phyloP scores from a whole-genome alignment of 2,113 vertebrate species.

The Pygathrix nemaeus region DNA sequence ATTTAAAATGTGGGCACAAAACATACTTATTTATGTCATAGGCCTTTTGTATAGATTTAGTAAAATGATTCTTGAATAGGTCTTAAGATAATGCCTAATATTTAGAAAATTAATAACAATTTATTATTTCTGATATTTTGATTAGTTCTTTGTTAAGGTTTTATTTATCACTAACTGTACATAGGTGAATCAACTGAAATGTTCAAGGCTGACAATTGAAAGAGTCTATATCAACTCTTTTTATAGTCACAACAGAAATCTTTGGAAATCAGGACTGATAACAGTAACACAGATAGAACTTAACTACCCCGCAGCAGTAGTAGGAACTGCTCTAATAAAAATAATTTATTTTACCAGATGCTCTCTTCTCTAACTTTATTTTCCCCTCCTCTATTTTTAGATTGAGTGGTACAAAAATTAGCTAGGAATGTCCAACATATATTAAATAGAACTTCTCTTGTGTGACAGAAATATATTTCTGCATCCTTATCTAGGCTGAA shows the following conservation, averaged over 20 bases:
- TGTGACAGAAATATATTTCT: constrained; percentile 11
- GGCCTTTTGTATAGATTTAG: background rate
- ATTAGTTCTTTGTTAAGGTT: background rate
- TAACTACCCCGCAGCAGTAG: background rate
- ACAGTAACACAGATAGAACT: background rate
- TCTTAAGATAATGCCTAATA: background rate
- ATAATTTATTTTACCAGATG: background rate
- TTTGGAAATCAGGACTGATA: background rate
- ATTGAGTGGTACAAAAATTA: constrained; percentile 10
- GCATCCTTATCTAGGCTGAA: background rate
- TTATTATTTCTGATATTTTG: background rate
- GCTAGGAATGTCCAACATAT: background rate
- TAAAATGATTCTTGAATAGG: background rate
- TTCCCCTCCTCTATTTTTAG: background rate
- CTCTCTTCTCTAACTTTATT: background rate
- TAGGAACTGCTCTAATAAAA: background rate
- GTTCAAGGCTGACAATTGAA: background rate
- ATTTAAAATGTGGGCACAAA: background rate
- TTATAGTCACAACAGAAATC: background rate
- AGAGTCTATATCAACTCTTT: background rate
- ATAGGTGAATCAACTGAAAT: constrained; percentile 8
- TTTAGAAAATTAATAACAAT: background rate
- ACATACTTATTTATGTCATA: background rate
- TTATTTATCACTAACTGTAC: background rate
- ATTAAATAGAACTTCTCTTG: background rate